phyloP scores from a whole-genome alignment of 2,797 vertebrate species.

The Pyrrhura leucotis region DNA sequence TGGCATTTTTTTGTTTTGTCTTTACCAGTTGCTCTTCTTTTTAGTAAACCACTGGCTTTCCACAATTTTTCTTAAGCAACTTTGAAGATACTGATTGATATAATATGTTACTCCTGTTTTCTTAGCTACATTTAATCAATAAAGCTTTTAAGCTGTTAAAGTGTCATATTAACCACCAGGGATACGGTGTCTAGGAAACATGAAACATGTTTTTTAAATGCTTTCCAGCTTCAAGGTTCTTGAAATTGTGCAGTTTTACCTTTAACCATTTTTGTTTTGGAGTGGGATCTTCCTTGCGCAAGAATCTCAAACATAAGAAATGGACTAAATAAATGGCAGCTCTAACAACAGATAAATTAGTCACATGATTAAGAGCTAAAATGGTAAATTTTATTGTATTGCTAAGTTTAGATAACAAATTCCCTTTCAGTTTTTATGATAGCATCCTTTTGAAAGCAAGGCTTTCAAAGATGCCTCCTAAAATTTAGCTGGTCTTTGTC shows the following conservation, averaged over 20 bases:
- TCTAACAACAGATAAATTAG: neutral
- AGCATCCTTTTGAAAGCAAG: neutral
- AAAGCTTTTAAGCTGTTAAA: neutral
- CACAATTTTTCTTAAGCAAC: neutral
- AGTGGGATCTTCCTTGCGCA: neutral
- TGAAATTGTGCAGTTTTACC: neutral
- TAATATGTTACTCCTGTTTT: neutral
- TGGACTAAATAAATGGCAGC: neutral
- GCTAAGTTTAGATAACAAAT: neutral
- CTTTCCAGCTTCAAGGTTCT: neutral
- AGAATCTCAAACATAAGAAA: neutral
- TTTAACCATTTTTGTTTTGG: neutral
- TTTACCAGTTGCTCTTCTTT: neutral
- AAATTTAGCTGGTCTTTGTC: neutral
- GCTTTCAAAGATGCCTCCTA: neutral
- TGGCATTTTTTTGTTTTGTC: neutral
- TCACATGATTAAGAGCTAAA: neutral
- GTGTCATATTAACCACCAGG: neutral
- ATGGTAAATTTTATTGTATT: neutral
- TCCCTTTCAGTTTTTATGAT: neutral
- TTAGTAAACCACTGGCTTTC: neutral
- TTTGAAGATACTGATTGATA: neutral
- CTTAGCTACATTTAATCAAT: neutral
- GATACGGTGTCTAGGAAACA: neutral
- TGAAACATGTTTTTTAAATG: rapidly evolving